Evolutionary conservation across 2,113 vertebrate species (phyloP), one percentile per base, ranked within the genome.

Genomic region (Theropithecus gelada): DNA sequence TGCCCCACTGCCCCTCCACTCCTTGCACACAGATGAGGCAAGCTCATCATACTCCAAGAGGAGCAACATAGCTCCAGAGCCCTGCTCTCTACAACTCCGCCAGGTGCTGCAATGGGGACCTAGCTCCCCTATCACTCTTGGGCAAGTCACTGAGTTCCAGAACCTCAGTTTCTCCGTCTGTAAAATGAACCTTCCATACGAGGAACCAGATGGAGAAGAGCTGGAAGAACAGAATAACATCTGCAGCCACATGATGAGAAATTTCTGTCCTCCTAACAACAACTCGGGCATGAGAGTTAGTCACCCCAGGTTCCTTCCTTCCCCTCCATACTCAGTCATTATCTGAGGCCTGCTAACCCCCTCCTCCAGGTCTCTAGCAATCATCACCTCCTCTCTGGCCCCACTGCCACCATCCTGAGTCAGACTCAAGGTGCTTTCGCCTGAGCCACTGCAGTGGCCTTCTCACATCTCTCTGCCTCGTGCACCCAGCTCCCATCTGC

Each of bases 141-240:
- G 25, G 23, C 8, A 93, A 88, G 43, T 78, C 61, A 48, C 30
- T 66, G n/a, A 23, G 48, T 22, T 13, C 11, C 13, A 13, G 23
- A 73, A 90, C 38, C 66, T 93, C 57, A 38, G 59, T 97, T 88
- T 94, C 35, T 66, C 73, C n/a, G 35, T 18, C 66, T 96, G 30
- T 85, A 45, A 88, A 91, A 87, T 57, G 38, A 93, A 23, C 13
- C 14, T 43, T 8, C 12, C 25, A 72, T 45, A 57, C 59, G 38
- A 88, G 81, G 81, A 95, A 82, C 84, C 68, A 73, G 82, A 45
- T 38, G 40, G 35, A 59, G 40, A 93, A 83, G 45, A 57, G 27
- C 38, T 88, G 25, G 40, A 50, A 16, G 82, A 59, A 72, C 17
- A 78, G 57, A 18, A 75, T 45, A 88, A 32, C 7, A 76, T 38